These are phyloP conservation scores for Crocidura indochinensis DNA, from an alignment of 2,797 vertebrate genomes.

Conservation along the genomic window DNA sequence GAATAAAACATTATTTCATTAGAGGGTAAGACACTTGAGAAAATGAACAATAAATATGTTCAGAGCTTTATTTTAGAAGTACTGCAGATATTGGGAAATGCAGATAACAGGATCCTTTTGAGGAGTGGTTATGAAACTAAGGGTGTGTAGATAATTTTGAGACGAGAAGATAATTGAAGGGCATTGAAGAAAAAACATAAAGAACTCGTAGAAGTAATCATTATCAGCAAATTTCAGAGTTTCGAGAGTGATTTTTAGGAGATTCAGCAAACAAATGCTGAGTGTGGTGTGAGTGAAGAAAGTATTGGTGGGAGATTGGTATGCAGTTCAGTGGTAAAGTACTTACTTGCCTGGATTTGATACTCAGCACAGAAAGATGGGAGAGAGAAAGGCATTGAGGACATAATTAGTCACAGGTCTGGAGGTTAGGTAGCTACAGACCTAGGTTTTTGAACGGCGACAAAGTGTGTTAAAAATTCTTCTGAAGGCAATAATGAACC, in stretches of 20 bases:
- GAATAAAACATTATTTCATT: slow-evolving; percentile 31
- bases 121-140: neutral
- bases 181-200: neutral
- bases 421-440: neutral
- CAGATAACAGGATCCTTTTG: neutral
- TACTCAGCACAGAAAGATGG: too few species aligned
- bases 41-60: neutral
- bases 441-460: neutral
- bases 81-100: neutral
- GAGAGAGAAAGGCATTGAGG: neutral
- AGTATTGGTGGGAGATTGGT: neutral
- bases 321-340: too few species aligned
- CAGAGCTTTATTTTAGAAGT: slow-evolving; percentile 1
- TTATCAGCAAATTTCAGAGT: neutral
- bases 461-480: slow-evolving; percentile 1
- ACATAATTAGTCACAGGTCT: too few species aligned
- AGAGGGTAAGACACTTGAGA: neutral
- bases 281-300: neutral
- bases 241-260: neutral
- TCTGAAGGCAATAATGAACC: slow-evolving; percentile 22
- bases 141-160: neutral
- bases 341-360: too few species aligned
- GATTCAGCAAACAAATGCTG: neutral
- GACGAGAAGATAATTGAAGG: neutral
- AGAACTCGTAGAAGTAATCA: neutral